Percentiles rank a stretch among this genome's conserved stretches.
Evolutionary conservation across 2,113 vertebrate genomes (phyloP).

Genomic region (Epinephelus fuscoguttatus): DNA sequence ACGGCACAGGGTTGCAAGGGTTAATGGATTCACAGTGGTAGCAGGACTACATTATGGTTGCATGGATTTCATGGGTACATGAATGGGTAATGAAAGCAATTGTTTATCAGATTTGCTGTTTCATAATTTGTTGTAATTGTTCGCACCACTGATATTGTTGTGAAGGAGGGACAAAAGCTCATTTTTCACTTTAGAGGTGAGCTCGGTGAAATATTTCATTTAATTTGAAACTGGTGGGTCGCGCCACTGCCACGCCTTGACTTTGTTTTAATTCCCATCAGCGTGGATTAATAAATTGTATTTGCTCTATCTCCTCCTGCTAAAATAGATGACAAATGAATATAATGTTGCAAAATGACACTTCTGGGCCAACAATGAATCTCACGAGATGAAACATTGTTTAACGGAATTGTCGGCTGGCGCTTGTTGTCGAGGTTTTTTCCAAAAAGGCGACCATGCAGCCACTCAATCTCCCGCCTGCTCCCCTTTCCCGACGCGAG

Average conservation of each 20-base stretch:
- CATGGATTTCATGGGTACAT: slow-evolving; percentile 42
- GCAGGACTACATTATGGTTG: neutral
- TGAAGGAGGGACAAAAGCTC: slow-evolving; percentile 21
- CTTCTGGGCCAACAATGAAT: slow-evolving; percentile 71
- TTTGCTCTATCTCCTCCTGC: slow-evolving; percentile 55
- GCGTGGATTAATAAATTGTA: slow-evolving; percentile 66
- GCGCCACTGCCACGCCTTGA: neutral
- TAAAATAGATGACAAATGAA: slow-evolving; percentile 69
- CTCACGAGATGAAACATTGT: slow-evolving; percentile 53
- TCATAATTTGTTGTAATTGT: slow-evolving; percentile 51
- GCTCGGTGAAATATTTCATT: slow-evolving; percentile 44
- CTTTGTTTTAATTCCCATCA: slow-evolving; percentile 58
- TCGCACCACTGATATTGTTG: slow-evolving; percentile 14
- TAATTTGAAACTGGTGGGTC: slow-evolving; percentile 43
- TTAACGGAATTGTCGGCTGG: slow-evolving; percentile 22
- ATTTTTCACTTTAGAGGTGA: slow-evolving; percentile 41
- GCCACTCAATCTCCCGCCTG: slow-evolving; percentile 42
- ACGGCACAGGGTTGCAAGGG: neutral
- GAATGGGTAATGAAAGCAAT: slow-evolving; percentile 41
- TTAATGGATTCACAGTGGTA: slow-evolving; percentile 10
- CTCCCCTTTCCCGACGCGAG: neutral
- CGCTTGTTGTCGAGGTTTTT: slow-evolving; percentile 42
- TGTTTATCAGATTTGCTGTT: slow-evolving; percentile 40
- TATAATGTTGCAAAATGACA: slow-evolving; percentile 62
- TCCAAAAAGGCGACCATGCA: slow-evolving; percentile 36